Base-by-base conservation (phyloP, 2,888 invertebrate genomes). In the Campaea margaritaria region DNA sequence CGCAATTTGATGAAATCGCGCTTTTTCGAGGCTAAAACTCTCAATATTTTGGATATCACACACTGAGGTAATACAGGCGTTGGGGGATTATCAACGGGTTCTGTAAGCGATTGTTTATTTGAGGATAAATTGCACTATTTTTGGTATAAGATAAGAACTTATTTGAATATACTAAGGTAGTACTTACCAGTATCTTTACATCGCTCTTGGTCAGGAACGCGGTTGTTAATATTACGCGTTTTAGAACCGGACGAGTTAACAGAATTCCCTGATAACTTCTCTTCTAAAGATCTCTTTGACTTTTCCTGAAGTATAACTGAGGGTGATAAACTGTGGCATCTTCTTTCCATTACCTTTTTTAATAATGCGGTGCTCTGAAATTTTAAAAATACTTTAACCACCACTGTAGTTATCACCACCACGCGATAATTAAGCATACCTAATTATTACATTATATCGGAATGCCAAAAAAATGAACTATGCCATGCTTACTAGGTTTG, bases 1-100 rank as follows among this genome's bases (percentile, higher is more conserved):
- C 83, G 79, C 60, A 83, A 31, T 68, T 87, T 89, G 1, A 85
- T 46, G 58, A 89, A 89, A 62, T 91, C 91, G 48, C 89, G 81
- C 70, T 82, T 89, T 67, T 86, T 91, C 7, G 85, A 81, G 0
- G 86, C 79, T 48, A 89, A 68, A 2, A 62, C 16, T 46, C 89
- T 76, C 67, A 81, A 62, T 13, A 85, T 71, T 74, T 88, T 91
- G 4, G 77, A 64, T 10, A 86, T 15, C 21, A 87, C 65, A 44
- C 72, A 78, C 31, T 85, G 84, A 7, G 89, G 87, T 62, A 87
- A 54, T 0, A 56, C 43, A 2, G 73, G 48, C 4, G 84, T 82
- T 69, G 21, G 21, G 5, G 21, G 21, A 21, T 84, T 86, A 36
- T 83, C 89, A 87, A 74, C 13, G 60, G 49, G 51, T 56, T 13